Percentiles rank a stretch among this genome's conserved stretches.
These are phyloP conservation scores for Saxidomus purpurata DNA, from an alignment of 1,140 invertebrate species.

Conservation along the genomic window DNA sequence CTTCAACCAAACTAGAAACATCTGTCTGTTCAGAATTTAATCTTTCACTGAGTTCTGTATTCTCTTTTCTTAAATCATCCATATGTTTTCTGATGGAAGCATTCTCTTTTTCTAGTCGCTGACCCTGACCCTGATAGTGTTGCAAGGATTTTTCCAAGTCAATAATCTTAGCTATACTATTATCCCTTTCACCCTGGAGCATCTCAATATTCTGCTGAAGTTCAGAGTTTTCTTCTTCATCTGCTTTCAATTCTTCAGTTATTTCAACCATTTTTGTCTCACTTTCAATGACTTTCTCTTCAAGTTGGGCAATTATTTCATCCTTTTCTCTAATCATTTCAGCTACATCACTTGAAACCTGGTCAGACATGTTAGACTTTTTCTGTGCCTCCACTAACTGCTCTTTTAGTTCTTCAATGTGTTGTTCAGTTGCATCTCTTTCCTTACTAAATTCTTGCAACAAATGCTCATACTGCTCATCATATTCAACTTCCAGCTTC, in stretches of 20 bases:
- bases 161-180: slow-evolving; percentile 75
- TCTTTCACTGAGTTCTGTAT: slow-evolving; percentile 72
- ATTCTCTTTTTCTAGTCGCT: slow-evolving; percentile 77
- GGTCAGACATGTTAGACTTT: slow-evolving; percentile 77
- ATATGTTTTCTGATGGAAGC: slow-evolving; percentile 73
- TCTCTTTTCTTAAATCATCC: slow-evolving; percentile 79
- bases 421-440: slow-evolving; percentile 81
- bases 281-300: slow-evolving; percentile 84
- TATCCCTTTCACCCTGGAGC: slow-evolving; percentile 74
- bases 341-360: slow-evolving; percentile 79
- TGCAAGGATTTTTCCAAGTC: slow-evolving; percentile 75
- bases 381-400: slow-evolving; percentile 75
- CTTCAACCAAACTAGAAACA: slow-evolving; percentile 63
- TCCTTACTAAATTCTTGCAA: slow-evolving; percentile 80
- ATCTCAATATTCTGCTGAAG: slow-evolving; percentile 74
- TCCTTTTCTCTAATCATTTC: slow-evolving; percentile 81
- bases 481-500: slow-evolving; percentile 78
- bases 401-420: slow-evolving; percentile 80
- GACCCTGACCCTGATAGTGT: slow-evolving; percentile 72
- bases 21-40: slow-evolving; percentile 71
- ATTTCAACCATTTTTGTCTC: slow-evolving; percentile 82
- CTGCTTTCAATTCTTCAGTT: slow-evolving; percentile 79
- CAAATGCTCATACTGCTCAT: slow-evolving; percentile 72
- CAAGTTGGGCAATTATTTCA: slow-evolving; percentile 82
- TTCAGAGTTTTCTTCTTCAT: slow-evolving; percentile 77